Conservation (phyloP, 2,113 vertebrate species). For the Rhea pennata region DNA sequence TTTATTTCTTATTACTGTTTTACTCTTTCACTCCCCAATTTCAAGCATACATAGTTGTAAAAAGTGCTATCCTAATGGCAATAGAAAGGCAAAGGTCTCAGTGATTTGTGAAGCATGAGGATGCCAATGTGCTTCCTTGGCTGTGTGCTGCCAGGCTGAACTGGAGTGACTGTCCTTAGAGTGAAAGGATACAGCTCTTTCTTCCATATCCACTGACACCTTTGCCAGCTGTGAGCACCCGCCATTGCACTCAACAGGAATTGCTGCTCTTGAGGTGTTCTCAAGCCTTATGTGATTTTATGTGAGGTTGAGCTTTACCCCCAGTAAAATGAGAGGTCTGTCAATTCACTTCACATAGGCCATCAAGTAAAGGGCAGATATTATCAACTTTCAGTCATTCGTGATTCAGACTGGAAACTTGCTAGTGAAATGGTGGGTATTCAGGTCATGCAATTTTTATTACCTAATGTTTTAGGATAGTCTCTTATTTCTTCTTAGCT, state of each 20-base stretch:
- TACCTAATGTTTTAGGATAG: neutral
- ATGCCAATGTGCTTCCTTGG: neutral
- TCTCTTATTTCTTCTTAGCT: neutral
- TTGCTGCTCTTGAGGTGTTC: neutral
- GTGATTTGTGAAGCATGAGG: neutral
- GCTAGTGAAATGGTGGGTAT: neutral
- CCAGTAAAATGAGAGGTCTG: accelerated
- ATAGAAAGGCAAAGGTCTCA: neutral
- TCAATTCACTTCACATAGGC: neutral
- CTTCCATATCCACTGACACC: neutral
- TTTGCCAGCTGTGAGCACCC: neutral
- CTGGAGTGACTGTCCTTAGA: neutral
- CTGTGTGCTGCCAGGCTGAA: neutral
- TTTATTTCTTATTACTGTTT: neutral
- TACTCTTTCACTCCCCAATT: neutral
- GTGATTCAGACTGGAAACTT: neutral
- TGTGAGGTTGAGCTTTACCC: neutral
- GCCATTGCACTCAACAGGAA: neutral
- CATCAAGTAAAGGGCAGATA: neutral
- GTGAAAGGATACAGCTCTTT: neutral
- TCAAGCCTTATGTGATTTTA: neutral
- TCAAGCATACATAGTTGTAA: neutral
- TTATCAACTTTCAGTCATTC: neutral
- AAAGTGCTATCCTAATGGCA: neutral
- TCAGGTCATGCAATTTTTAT: neutral